Evolutionary conservation across 2,888 invertebrate genomes (phyloP), one percentile per base, ranked within the genome.

Genomic region (Andrena trimmerana): DNA sequence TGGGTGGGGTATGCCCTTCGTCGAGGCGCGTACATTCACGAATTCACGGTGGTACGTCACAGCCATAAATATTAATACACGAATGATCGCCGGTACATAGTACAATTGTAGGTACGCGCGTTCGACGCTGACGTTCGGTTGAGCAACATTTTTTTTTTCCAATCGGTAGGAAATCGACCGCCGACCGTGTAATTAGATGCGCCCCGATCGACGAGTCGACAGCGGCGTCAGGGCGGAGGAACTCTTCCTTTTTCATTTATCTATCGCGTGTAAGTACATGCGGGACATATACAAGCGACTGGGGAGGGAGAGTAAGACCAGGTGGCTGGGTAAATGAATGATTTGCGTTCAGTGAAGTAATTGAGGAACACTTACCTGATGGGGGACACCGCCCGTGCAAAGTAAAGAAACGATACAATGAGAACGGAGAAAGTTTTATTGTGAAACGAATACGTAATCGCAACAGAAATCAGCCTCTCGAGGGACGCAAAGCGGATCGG

Each of bases 361-460:
- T 81, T 27, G n/a, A 20, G 50, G 27, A 16, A 73, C 73, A 85
- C 87, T 87, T 84, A 85, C 86, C 87, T 86, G 71, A 1, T 36
- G 57, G 13, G 29, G 42, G 62, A 71, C 27, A 20, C 59, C 59
- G 33, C 33, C 36, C 36, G 67, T 63, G 48, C 52, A 62, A 70
- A 77, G 24, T 42, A 77, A 82, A 65, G 52, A 72, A 70, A 73
- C 68, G 62, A 81, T 67, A 62, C n/a, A 73, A 76, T 65, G 63
- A 75, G 20, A 82, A 83, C 71, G 57, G 62, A 27, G 27, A 80
- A 80, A 80, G 65, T 31, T 72, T 80, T 83, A 72, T 76, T 85
- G 65, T 71, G 76, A 85, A 82, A 24, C 69, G 75, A 85, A 59
- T 81, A 31, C 81, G 65, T 74, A 86, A 86, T 86, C 70, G 73